These are phyloP conservation scores for Polyommatus icarus DNA, from an alignment of 2,888 invertebrate genomes.

Conservation along the genomic window DNA sequence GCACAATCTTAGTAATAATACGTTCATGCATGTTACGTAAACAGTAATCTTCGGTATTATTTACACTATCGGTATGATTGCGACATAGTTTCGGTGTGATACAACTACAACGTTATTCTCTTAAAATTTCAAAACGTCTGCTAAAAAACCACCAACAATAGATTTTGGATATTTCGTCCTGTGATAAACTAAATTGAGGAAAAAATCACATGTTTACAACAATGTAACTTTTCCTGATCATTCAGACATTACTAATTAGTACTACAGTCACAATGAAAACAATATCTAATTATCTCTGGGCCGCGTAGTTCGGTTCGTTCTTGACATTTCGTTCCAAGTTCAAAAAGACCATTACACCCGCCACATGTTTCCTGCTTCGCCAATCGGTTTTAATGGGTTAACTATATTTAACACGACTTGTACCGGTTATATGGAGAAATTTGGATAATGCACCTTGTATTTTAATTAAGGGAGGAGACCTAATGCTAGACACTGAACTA, in stretches of 20 bases:
- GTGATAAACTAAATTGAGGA: neutral
- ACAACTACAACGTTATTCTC: neutral
- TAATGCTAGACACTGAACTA: too few relatives aligned
- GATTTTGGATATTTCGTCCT: too few relatives aligned
- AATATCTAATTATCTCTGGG: neutral
- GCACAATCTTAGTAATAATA: neutral
- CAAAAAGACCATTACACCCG: conserved; percentile 30
- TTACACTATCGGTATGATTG: neutral
- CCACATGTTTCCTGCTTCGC: conserved; percentile 31
- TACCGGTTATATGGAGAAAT: neutral
- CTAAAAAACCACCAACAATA: neutral
- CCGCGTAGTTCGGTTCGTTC: conserved; percentile 27
- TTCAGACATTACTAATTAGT: neutral
- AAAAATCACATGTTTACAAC: neutral
- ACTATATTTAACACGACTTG: conserved; percentile 6
- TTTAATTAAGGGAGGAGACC: too few relatives aligned
- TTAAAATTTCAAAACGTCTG: neutral
- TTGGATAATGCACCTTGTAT: neutral
- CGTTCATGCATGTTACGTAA: too few relatives aligned
- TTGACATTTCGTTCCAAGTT: conserved; percentile 34
- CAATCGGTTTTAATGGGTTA: conserved; percentile 21
- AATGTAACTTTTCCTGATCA: neutral
- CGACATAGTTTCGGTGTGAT: neutral
- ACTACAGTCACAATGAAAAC: neutral
- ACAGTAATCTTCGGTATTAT: neutral